Conservation (phyloP, 1,140 invertebrate genomes). For the Lineus longissimus region DNA sequence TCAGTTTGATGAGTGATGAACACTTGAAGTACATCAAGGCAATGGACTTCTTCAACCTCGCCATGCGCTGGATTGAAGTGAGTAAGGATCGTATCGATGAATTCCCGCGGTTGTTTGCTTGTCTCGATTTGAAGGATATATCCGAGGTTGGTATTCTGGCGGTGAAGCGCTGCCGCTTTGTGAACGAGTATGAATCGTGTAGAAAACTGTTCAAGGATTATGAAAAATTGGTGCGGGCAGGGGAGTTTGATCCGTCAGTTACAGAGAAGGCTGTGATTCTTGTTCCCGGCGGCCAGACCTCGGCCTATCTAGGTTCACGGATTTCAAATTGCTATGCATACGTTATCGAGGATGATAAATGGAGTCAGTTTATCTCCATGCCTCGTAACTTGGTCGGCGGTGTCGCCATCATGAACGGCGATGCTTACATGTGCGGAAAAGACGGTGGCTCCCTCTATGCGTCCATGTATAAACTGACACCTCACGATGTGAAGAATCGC, state of each 20-base stretch:
- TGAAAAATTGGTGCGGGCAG: constrained; percentile 26
- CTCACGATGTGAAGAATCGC: constrained; percentile 13
- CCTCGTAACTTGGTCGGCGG: constrained; percentile 29
- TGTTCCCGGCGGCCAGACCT: constrained; percentile 29
- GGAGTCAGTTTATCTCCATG: constrained; percentile 33
- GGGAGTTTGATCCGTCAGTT: constrained; percentile 17
- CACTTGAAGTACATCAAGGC: constrained; percentile 31
- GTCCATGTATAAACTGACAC: too few relatives aligned
- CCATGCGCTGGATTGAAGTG: constrained; percentile 35
- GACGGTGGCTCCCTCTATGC: constrained; percentile 15
- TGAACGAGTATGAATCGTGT: constrained; percentile 27
- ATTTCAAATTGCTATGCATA: constrained; percentile 32
- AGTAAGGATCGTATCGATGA: constrained; percentile 15
- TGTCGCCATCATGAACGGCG: constrained; percentile 19
- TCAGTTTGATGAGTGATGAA: constrained; percentile 28
- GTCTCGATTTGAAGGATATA: constrained; percentile 28
- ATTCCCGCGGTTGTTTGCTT: constrained; percentile 32
- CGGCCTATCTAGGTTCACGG: constrained; percentile 23
- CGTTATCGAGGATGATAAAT: constrained; percentile 32
- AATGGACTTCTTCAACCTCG: constrained; percentile 31
- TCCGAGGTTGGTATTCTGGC: constrained; percentile 19
- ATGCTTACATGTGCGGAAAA: constrained; percentile 26
- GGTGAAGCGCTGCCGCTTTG: constrained; percentile 24
- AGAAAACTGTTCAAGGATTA: constrained; percentile 26
- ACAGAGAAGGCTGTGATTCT: constrained; percentile 30